Conservation (phyloP, 1,140 invertebrate genomes). For the Hestina assimilis region DNA sequence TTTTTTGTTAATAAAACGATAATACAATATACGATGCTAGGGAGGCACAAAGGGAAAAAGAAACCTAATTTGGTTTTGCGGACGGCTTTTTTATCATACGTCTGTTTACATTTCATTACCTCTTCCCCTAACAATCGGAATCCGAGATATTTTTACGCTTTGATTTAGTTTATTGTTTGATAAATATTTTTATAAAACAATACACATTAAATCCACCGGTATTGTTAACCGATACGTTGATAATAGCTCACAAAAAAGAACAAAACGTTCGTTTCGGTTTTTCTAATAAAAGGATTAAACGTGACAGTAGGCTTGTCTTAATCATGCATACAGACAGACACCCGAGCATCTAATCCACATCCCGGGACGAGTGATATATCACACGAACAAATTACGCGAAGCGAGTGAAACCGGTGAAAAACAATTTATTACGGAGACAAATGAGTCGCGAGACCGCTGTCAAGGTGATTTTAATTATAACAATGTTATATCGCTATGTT, state of each 20-base stretch:
- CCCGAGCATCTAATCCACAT: slow-evolving; percentile 54
- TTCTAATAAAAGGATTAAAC: slow-evolving; percentile 4
- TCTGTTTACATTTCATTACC: slow-evolving; percentile 44
- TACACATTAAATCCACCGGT: too few relatives aligned
- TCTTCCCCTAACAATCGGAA: slow-evolving; percentile 33
- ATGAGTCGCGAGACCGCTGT: slow-evolving; percentile 45
- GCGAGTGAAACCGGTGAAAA: slow-evolving; percentile 58
- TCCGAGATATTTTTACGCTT: slow-evolving; percentile 26
- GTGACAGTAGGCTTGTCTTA: slow-evolving; percentile 22
- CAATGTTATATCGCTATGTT: slow-evolving; percentile 21
- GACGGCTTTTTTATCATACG: slow-evolving; percentile 49
- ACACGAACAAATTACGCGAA: slow-evolving; percentile 62
- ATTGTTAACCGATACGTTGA: too few relatives aligned
- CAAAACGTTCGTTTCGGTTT: background rate
- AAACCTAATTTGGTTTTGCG: slow-evolving; percentile 53
- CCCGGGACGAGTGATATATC: slow-evolving; percentile 57
- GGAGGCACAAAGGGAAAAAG: slow-evolving; percentile 55
- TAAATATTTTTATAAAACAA: too few relatives aligned
- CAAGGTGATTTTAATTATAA: slow-evolving; percentile 60
- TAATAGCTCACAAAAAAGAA: too few relatives aligned
- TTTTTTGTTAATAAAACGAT: slow-evolving; percentile 66
- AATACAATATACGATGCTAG: slow-evolving; percentile 52
- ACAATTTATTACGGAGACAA: slow-evolving; percentile 69
- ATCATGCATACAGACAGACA: slow-evolving; percentile 44
- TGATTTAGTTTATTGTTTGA: too few relatives aligned